Evolutionary conservation across 2,113 vertebrate species (phyloP).

Genomic region (Oncorhynchus masou): DNA sequence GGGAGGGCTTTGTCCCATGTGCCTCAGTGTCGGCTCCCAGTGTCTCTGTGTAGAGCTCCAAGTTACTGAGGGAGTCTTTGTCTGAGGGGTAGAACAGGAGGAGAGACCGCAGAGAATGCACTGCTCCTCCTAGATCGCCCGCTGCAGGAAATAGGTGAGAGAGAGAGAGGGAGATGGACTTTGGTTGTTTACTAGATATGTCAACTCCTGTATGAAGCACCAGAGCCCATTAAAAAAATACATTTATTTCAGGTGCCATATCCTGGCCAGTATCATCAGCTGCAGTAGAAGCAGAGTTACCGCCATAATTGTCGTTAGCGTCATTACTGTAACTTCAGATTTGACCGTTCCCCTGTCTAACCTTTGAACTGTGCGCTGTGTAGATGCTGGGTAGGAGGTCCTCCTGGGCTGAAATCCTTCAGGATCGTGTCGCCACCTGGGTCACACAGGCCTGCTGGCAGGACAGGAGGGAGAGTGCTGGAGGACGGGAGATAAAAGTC

Average conservation of each 20-base stretch:
- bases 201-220: too few species aligned
- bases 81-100: slow-evolving; percentile 90
- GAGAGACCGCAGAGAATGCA: slow-evolving; percentile 81
- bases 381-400: slow-evolving; percentile 85
- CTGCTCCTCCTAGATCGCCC: slow-evolving; percentile 72
- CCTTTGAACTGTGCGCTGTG: slow-evolving; percentile 86
- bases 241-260: too few species aligned
- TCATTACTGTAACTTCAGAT: not conserved
- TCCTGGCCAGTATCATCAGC: too few species aligned
- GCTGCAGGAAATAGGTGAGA: slow-evolving; percentile 54
- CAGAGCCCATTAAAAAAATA: too few species aligned
- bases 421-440: slow-evolving; percentile 81
- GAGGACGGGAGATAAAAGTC: not conserved
- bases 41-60: slow-evolving; percentile 78
- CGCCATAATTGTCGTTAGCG: too few species aligned
- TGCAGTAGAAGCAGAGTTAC: too few species aligned
- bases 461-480: slow-evolving; percentile 78
- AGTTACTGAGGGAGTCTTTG: slow-evolving; percentile 75
- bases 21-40: slow-evolving; percentile 70
- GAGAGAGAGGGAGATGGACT: not conserved
- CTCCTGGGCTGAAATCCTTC: slow-evolving; percentile 79
- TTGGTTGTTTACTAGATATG: not conserved
- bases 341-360: slow-evolving; percentile 54
- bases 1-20: slow-evolving; percentile 59
- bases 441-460: slow-evolving; percentile 86